A percentile compares a stretch with the other conserved stretches of the same genome.
phyloP scores from a whole-genome alignment of 2,797 vertebrate species.

The Lutjanus argentimaculatus region DNA sequence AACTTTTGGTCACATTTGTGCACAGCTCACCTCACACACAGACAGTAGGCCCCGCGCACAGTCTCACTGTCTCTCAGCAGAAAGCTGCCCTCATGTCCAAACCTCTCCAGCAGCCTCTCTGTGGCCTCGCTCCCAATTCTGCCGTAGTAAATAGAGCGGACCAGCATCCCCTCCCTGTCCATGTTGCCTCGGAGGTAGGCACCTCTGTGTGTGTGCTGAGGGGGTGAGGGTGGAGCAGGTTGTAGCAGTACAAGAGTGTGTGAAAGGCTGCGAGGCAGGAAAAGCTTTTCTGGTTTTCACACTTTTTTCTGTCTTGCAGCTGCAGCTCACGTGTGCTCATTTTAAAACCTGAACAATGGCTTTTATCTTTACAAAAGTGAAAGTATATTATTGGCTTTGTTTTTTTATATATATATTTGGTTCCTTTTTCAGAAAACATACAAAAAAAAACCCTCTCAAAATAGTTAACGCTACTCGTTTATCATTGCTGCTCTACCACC shows the following conservation, averaged over 20 bases:
- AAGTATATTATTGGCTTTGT: constrained; percentile 8
- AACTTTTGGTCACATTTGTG: background rate
- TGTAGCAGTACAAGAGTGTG: constrained; percentile 25
- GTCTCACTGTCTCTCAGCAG: constrained; percentile 81
- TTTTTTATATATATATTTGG: background rate
- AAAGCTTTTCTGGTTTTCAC: constrained; percentile 74
- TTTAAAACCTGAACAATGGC: background rate
- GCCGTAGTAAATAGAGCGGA: constrained; percentile 73
- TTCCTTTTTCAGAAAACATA: constrained; percentile 5
- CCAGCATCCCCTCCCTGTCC: constrained; percentile 62
- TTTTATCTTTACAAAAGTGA: constrained; percentile 6
- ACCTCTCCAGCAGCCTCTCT: constrained; percentile 74
- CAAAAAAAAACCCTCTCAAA: background rate
- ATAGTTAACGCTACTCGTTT: background rate
- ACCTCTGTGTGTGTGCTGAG: background rate
- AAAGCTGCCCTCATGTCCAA: constrained; percentile 79
- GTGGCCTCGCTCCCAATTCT: constrained; percentile 66
- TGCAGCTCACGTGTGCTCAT: constrained; percentile 17
- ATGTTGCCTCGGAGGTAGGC: constrained; percentile 45
- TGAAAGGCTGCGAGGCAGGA: constrained; percentile 52
- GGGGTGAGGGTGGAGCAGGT: constrained; percentile 2
- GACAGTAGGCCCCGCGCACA: constrained; percentile 71
- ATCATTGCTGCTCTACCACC: background rate
- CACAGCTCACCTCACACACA: constrained; percentile 79
- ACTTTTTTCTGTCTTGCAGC: constrained; percentile 59